phyloP scores from a whole-genome alignment of 2,113 vertebrate genomes.

The Thryonomys swinderianus region DNA sequence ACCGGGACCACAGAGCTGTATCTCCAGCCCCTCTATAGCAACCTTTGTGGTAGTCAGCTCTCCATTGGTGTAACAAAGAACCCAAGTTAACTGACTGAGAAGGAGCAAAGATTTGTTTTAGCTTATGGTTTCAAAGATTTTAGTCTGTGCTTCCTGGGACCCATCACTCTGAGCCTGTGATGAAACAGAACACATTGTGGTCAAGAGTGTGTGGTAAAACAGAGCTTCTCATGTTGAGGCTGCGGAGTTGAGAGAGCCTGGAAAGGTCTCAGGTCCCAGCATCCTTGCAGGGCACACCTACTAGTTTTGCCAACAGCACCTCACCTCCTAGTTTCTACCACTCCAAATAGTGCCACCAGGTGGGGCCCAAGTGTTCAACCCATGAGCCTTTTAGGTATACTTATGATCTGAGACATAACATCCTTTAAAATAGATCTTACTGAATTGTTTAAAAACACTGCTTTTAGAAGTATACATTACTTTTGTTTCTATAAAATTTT shows the following conservation, averaged over 20 bases:
- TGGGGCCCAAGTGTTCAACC: not conserved
- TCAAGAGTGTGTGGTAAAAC: not conserved
- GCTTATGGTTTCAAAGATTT: not conserved
- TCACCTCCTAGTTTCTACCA: not conserved
- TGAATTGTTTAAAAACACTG: not conserved
- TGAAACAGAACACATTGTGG: not conserved
- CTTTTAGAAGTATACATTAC: not conserved
- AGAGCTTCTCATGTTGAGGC: not conserved
- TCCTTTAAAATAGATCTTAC: not conserved
- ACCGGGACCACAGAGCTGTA: too few relatives aligned
- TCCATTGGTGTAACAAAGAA: not conserved
- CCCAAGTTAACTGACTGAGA: not conserved
- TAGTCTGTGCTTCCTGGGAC: not conserved
- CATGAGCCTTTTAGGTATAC: not conserved
- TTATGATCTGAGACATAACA: not conserved
- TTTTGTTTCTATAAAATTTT: slow-evolving; percentile 44
- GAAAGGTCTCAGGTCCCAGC: not conserved
- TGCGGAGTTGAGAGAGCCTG: not conserved
- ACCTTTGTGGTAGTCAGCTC: not conserved
- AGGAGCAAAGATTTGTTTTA: not conserved
- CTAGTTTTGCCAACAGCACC: not conserved
- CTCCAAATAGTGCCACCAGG: not conserved
- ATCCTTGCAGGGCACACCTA: too few relatives aligned
- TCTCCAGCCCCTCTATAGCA: too few relatives aligned
- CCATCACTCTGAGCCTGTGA: not conserved